phyloP scores from a whole-genome alignment of 2,113 vertebrate genomes.

The Notothenia coriiceps region DNA sequence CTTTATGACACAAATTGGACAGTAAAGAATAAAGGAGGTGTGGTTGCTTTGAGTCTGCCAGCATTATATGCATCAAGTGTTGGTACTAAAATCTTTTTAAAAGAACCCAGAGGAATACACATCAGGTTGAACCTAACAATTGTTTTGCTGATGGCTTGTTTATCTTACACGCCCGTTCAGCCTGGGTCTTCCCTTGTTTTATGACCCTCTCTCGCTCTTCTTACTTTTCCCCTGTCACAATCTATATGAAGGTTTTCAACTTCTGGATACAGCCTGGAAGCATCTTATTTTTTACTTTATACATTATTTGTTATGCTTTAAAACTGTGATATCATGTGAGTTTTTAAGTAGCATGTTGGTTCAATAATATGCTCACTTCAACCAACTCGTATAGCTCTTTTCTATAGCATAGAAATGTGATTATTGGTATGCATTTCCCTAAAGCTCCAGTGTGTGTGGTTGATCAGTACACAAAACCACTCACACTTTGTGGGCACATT shows the following conservation, averaged over 20 bases:
- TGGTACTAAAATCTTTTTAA: constrained; percentile 1
- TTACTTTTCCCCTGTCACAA: not conserved
- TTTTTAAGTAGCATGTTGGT: no score
- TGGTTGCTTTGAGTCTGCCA: constrained; percentile 5
- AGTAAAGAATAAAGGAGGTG: not conserved
- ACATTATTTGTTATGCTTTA: no score
- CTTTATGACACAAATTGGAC: no score
- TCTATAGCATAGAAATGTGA: no score
- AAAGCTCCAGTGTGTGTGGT: constrained; percentile 1
- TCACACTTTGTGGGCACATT: constrained; percentile 45
- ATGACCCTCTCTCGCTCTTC: constrained; percentile 15
- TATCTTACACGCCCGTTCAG: constrained; percentile 28
- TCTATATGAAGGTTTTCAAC: no score
- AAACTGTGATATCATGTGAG: no score
- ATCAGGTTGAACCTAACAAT: constrained; percentile 23
- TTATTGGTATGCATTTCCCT: no score
- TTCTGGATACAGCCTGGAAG: no score
- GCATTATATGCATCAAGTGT: not conserved
- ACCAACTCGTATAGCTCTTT: no score
- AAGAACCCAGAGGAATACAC: constrained; percentile 1
- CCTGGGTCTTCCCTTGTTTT: constrained; percentile 19
- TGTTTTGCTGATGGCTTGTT: constrained; percentile 33
- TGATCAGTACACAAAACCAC: constrained; percentile 21
- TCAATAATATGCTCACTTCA: no score
- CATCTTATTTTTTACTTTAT: no score